Base-by-base conservation (phyloP, 2,888 invertebrate genomes). In the Parnassius mnemosyne region DNA sequence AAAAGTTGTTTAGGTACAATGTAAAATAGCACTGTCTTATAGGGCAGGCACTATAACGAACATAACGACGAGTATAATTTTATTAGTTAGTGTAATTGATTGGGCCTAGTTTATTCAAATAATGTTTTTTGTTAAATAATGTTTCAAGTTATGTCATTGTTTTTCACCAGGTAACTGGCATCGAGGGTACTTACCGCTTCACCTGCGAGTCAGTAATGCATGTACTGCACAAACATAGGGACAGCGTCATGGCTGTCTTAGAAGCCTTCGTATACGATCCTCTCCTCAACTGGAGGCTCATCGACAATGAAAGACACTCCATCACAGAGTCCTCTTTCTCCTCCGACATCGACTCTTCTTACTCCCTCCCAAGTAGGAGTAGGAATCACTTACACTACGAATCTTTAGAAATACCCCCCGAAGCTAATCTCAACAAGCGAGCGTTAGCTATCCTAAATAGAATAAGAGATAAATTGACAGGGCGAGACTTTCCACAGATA, bases 231-330 rank as follows among this genome's bases (percentile, higher is more conserved):
- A 94, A 97, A 25, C 99, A 99, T 85, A 98, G 98, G 79, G 99
- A 99, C 91, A 98, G 98, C 79, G 92, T 99, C 61, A 98, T 99
- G 98, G 99, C 99, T 1, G 99, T 99, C 1, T 91, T 99, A n/a
- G 99, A 99, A 83, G 99, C 99, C 0, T 99, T 99, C 85, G 99
- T 99, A 2, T 99, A 99, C 83, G 99, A 99, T 90, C 99, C 99
- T 0, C 91, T 99, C 53, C 93, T 99, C 20, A 99, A 99, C 88
- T 99, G 99, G 99, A 93, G 99, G 62, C 92, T 99, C 7, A 76
- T 85, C 44, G 85, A 88, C 72, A 85, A 81, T 76, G 87, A 85
- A n/a, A 82, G 83, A 34, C 82, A 79, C 50, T 89, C 89, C 0
- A 71, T 87, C 65, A 84, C 87, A 0, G 87, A 87, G 25, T 87